A percentile compares a stretch with the other conserved stretches of the same genome.
Evolutionary conservation across 2,797 vertebrate genomes (phyloP).

Genomic region (Macroramphosus scolopax): DNA sequence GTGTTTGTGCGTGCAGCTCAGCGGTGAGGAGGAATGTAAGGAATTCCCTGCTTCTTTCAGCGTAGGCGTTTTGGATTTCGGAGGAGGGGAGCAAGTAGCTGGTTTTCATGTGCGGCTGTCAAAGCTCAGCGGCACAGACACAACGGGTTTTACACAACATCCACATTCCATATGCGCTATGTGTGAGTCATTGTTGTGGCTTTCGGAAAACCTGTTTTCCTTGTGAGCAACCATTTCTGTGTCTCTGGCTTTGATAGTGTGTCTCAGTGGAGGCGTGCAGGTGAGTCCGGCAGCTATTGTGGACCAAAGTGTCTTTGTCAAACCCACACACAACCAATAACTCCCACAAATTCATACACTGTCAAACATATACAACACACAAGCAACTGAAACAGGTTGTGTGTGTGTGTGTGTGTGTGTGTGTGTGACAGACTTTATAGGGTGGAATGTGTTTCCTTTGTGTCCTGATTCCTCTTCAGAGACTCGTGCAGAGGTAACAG

Average conservation of each 20-base stretch:
- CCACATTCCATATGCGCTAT: constrained; percentile 37
- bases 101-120: constrained; percentile 27
- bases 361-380: too few relatives aligned
- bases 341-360: too few relatives aligned
- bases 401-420: background rate
- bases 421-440: constrained; percentile 8
- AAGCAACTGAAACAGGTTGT: background rate
- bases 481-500: constrained; percentile 17
- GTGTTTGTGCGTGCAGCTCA: constrained; percentile 7
- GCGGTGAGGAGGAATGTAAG: constrained; percentile 64
- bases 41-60: constrained; percentile 62
- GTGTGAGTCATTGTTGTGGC: constrained; percentile 10
- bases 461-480: constrained; percentile 44
- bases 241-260: background rate
- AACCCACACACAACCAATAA: background rate
- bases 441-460: constrained; percentile 50
- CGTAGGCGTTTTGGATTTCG: constrained; percentile 35
- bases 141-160: constrained; percentile 40
- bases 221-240: background rate
- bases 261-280: constrained; percentile 1
- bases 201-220: constrained; percentile 39
- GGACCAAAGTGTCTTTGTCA: too few relatives aligned
- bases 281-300: too few relatives aligned
- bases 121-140: constrained; percentile 14
- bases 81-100: constrained; percentile 22